Evolutionary conservation across 2,888 invertebrate genomes (phyloP).

Genomic region (Galerucella calmariensis): DNA sequence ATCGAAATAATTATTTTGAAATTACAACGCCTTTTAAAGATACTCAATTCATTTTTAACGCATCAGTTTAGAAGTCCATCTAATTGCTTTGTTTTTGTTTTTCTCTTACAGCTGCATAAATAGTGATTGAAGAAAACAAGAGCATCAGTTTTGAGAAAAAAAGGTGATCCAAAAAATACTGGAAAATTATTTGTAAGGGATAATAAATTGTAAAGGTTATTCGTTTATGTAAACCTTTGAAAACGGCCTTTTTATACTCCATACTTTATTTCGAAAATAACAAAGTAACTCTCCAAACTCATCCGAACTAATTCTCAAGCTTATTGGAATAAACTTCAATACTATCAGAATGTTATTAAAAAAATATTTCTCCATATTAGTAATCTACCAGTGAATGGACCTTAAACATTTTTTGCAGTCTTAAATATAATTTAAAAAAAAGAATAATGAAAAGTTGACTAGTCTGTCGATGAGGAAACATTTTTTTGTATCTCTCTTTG

Average conservation of each 20-base stretch:
- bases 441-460: too few relatives aligned
- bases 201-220: slow-evolving; percentile 7
- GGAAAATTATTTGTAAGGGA: slow-evolving; percentile 29
- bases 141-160: slow-evolving; percentile 23
- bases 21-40: not conserved
- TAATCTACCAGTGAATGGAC: too few relatives aligned
- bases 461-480: too few relatives aligned
- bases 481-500: too few relatives aligned
- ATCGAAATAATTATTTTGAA: slow-evolving; percentile 1
- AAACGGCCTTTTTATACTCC: slow-evolving; percentile 29
- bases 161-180: not conserved
- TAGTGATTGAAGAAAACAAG: slow-evolving; percentile 40
- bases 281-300: not conserved
- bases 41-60: slow-evolving; percentile 9
- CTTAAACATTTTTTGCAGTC: too few relatives aligned
- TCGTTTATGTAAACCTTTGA: slow-evolving; percentile 9
- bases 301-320: too few relatives aligned
- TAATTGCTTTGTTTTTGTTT: slow-evolving; percentile 58
- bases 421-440: too few relatives aligned
- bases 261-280: not conserved
- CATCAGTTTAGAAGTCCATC: slow-evolving; percentile 37
- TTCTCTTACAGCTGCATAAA: slow-evolving; percentile 60
- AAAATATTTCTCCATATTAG: too few relatives aligned
- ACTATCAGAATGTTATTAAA: too few relatives aligned
- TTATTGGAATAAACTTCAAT: too few relatives aligned